phyloP scores from a whole-genome alignment of 2,113 vertebrate genomes.

The Bothrops jararaca region DNA sequence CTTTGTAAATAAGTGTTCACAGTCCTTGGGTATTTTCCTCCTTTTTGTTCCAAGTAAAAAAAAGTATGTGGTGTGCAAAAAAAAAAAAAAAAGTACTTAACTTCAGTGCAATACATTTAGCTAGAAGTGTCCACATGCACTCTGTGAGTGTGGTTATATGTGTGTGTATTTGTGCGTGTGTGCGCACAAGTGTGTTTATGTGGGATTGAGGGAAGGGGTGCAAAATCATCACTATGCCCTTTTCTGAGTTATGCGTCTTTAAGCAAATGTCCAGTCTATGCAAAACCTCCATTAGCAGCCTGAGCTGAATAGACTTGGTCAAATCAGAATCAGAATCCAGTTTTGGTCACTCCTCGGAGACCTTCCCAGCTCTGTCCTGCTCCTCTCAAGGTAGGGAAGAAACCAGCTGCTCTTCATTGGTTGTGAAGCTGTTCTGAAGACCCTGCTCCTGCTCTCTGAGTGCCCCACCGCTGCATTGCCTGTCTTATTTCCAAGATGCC shows the following conservation, averaged over 20 bases:
- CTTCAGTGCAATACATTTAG: conserved; percentile 77
- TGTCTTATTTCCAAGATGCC: conserved; percentile 50
- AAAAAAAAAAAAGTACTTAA: conserved; percentile 71
- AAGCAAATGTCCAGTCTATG: conserved; percentile 72
- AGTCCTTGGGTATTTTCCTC: conserved; percentile 56
- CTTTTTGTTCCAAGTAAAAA: conserved; percentile 72
- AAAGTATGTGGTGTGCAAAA: conserved; percentile 71
- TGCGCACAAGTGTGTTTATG: conserved; percentile 30
- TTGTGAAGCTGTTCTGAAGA: conserved; percentile 59
- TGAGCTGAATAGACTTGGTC: conserved; percentile 41
- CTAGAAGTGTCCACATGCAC: conserved; percentile 60
- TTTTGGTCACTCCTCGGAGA: conserved; percentile 37
- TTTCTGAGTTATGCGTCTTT: conserved; percentile 61
- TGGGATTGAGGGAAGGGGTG: conserved; percentile 42
- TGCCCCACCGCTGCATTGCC: conserved; percentile 38
- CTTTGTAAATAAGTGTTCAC: conserved; percentile 74
- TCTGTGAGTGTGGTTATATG: conserved; percentile 25
- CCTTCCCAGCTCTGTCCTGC: background rate
- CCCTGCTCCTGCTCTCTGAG: conserved; percentile 29
- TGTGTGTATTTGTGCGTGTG: conserved; percentile 38
- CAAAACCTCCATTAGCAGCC: conserved; percentile 67
- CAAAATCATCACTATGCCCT: conserved; percentile 41
- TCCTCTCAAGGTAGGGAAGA: conserved; percentile 30
- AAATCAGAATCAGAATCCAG: conserved; percentile 62
- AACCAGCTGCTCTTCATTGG: conserved; percentile 40